Conservation (phyloP, 2,113 vertebrate species). For the Melanerpes formicivorus region DNA sequence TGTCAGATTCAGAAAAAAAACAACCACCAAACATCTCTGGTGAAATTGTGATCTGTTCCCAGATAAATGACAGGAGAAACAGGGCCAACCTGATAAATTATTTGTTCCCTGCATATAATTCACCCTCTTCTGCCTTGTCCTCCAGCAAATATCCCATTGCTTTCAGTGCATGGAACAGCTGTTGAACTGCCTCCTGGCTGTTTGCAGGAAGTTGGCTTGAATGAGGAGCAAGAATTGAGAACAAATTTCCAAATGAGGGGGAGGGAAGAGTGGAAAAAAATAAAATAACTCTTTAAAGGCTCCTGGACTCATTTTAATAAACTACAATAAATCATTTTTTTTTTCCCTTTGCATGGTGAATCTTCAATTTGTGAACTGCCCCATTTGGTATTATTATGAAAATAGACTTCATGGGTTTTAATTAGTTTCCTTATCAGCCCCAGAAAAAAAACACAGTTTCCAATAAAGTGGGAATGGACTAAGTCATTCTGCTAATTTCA, state of each 20-base stretch:
- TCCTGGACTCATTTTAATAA: conserved; percentile 49
- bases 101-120: conserved; percentile 54
- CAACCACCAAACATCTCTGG: neutral
- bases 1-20: conserved; percentile 35
- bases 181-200: conserved; percentile 24
- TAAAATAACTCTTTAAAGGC: conserved; percentile 45
- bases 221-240: conserved; percentile 1
- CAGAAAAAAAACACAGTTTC: conserved; percentile 49
- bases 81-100: conserved; percentile 62
- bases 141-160: conserved; percentile 27
- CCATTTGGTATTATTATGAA: conserved; percentile 73
- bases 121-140: conserved; percentile 2
- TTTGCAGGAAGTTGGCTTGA: conserved; percentile 46
- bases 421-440: conserved; percentile 75
- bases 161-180: conserved; percentile 25
- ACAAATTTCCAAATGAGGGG: conserved; percentile 12
- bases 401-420: conserved; percentile 68
- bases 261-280: neutral
- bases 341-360: conserved; percentile 49
- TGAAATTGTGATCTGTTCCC: neutral
- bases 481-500: conserved; percentile 58
- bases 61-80: conserved; percentile 55
- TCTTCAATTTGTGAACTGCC: conserved; percentile 68
- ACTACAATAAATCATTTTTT: conserved; percentile 54
- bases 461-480: conserved; percentile 60